Evolutionary conservation across 2,113 vertebrate genomes (phyloP).

Genomic region (Indicator indicator): DNA sequence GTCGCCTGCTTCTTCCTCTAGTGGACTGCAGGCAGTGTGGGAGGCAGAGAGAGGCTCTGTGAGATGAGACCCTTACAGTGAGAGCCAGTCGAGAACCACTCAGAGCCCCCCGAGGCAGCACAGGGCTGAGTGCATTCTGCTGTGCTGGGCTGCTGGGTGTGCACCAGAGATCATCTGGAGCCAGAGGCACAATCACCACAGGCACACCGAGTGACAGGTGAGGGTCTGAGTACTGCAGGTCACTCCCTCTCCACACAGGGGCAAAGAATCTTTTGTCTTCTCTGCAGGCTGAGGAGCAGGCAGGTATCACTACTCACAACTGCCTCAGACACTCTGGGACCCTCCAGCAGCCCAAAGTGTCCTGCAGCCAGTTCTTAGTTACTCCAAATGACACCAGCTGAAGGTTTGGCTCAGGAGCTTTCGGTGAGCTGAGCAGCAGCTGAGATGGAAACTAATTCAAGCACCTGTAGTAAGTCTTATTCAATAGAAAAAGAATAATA

Average conservation of each 20-base stretch:
- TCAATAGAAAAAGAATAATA: neutral
- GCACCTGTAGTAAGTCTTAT: neutral
- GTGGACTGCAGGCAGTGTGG: constrained; percentile 39
- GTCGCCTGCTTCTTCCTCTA: neutral
- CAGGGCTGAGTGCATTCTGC: constrained; percentile 18
- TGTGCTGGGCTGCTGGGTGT: neutral
- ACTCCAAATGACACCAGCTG: accelerated
- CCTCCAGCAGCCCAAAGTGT: neutral
- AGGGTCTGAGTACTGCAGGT: neutral
- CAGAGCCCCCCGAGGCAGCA: constrained; percentile 13
- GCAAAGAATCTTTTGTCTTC: neutral
- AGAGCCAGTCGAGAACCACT: constrained; percentile 42
- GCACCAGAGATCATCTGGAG: neutral
- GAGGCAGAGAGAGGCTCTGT: constrained; percentile 47
- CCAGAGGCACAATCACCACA: accelerated
- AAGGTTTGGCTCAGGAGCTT: neutral
- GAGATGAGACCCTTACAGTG: constrained; percentile 9
- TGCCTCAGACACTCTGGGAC: neutral
- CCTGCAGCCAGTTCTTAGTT: neutral
- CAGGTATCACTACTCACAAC: neutral
- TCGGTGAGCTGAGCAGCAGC: neutral
- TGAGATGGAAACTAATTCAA: neutral
- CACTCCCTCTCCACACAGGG: neutral
- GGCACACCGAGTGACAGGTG: accelerated
- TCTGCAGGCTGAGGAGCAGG: neutral